Evolutionary conservation across 2,113 vertebrate species (phyloP).

Genomic region (Saguinus imperator): DNA sequence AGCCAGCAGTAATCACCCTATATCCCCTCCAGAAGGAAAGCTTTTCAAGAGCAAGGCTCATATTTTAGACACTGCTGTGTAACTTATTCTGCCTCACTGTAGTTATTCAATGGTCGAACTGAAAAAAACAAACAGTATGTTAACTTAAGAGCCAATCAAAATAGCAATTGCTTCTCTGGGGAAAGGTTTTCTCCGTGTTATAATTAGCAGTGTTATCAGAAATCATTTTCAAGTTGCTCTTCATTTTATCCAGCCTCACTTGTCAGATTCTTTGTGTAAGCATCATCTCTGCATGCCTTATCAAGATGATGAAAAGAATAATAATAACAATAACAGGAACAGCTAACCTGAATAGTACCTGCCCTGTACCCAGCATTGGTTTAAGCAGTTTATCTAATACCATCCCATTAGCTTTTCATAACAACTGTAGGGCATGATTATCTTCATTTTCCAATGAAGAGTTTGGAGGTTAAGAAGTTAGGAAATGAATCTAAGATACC

Average conservation of each 20-base stretch:
- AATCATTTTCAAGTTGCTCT: conserved; percentile 37
- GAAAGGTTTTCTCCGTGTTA: neutral
- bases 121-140: neutral
- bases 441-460: neutral
- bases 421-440: neutral
- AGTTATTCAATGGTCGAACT: neutral
- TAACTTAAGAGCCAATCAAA: conserved; percentile 30
- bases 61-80: neutral
- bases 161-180: neutral
- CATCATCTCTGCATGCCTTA: neutral
- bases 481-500: neutral
- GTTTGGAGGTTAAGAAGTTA: neutral
- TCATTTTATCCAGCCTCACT: neutral
- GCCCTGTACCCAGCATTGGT: neutral
- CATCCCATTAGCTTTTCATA: neutral
- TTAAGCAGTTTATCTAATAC: neutral
- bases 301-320: conserved; percentile 4
- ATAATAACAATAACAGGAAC: neutral
- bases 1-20: neutral
- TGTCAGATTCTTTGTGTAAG: conserved; percentile 2
- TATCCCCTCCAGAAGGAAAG: neutral
- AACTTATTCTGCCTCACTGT: neutral
- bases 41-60: neutral
- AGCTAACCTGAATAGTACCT: neutral
- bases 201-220: conserved; percentile 6